Percentiles rank a stretch among this genome's conserved stretches.
Evolutionary conservation across 2,797 vertebrate genomes (phyloP).

Genomic region (Phataginus tetradactyla): DNA sequence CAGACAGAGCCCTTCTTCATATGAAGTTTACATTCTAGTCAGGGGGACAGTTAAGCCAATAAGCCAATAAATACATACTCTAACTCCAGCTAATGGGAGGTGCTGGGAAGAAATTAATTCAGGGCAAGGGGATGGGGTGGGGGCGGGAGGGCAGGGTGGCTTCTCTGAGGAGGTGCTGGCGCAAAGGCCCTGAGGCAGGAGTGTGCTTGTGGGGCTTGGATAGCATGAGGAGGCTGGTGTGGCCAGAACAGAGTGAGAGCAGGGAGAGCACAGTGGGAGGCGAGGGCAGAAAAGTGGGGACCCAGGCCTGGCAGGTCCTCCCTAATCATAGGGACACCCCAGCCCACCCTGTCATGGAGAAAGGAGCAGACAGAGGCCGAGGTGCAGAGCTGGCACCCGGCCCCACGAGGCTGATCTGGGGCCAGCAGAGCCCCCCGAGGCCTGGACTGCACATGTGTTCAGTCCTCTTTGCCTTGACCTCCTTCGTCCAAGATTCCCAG

Average conservation of each 20-base stretch:
- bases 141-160: too few species aligned
- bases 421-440: not conserved
- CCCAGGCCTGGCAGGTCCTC: not conserved
- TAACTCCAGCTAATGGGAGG: too few species aligned
- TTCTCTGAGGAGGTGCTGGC: not conserved
- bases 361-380: not conserved
- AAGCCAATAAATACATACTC: too few species aligned
- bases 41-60: not conserved
- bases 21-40: not conserved
- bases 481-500: not conserved
- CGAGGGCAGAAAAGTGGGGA: not conserved
- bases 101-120: not conserved
- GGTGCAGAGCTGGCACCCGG: not conserved
- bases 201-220: too few species aligned
- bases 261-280: rapidly evolving
- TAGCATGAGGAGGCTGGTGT: not conserved
- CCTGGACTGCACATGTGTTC: rapidly evolving
- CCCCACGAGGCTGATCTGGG: not conserved
- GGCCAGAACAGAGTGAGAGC: not conserved
- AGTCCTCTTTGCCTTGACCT: not conserved
- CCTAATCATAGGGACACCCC: too few species aligned
- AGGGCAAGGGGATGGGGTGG: not conserved
- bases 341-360: not conserved
- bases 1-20: not conserved
- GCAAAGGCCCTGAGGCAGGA: too few species aligned